A percentile compares a stretch with the other conserved stretches of the same genome.
Conservation (phyloP, 2,888 invertebrate species). For the Hypomecis punctinalis region DNA sequence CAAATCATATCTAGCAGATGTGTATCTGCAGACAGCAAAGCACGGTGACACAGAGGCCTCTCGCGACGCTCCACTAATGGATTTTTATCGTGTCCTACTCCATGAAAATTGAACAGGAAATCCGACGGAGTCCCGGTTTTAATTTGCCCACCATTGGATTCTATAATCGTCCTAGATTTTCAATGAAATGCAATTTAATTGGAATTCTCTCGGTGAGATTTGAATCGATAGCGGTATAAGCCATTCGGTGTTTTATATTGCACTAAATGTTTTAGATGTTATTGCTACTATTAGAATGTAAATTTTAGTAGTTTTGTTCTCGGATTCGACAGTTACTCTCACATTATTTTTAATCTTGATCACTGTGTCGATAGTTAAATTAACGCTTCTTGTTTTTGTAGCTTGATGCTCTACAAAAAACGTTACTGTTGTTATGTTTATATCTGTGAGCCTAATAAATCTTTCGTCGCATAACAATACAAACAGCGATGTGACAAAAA, state of each 20-base stretch:
- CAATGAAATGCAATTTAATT: slow-evolving; percentile 81
- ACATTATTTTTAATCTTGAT: slow-evolving; percentile 11
- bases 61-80: slow-evolving; percentile 69
- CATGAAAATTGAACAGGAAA: slow-evolving; percentile 78
- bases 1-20: slow-evolving; percentile 52
- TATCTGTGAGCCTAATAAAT: slow-evolving; percentile 6
- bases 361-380: slow-evolving; percentile 7
- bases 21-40: slow-evolving; percentile 49
- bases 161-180: slow-evolving; percentile 79
- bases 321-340: neutral
- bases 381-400: slow-evolving; percentile 4
- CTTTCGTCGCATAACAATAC: neutral
- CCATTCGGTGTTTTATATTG: slow-evolving; percentile 42
- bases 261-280: slow-evolving; percentile 30
- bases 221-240: slow-evolving; percentile 66
- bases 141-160: slow-evolving; percentile 78
- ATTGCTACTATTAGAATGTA: slow-evolving; percentile 21
- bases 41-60: slow-evolving; percentile 65
- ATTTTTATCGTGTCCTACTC: slow-evolving; percentile 77
- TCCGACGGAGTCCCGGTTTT: slow-evolving; percentile 74
- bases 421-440: slow-evolving; percentile 4
- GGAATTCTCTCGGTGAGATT: slow-evolving; percentile 69
- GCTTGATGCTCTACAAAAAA: neutral
- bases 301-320: slow-evolving; percentile 11
- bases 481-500: slow-evolving; percentile 7